Evolutionary conservation across 2,888 invertebrate species (phyloP).

Genomic region (Lathronympha strigana): DNA sequence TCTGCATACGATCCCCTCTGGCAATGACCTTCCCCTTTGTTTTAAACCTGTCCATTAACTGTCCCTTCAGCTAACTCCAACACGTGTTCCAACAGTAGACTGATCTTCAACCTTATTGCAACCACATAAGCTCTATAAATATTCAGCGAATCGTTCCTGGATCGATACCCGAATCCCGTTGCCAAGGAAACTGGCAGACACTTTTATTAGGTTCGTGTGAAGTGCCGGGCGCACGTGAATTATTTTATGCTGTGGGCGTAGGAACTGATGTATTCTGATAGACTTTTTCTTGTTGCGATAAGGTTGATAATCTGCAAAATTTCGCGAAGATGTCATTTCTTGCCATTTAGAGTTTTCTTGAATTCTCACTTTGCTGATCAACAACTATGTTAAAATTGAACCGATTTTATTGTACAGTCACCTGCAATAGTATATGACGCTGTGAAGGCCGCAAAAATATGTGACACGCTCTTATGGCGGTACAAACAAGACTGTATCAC

Average conservation of each 20-base stretch:
- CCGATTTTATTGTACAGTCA: too few species aligned
- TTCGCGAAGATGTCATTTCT: too few species aligned
- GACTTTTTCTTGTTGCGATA: background rate
- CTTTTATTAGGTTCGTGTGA: conserved; percentile 28
- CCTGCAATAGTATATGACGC: too few species aligned
- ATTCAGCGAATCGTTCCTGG: conserved; percentile 1
- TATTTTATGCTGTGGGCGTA: background rate
- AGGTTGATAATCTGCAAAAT: too few species aligned
- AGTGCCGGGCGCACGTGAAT: background rate
- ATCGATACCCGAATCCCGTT: conserved; percentile 45
- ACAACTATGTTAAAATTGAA: too few species aligned
- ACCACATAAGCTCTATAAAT: background rate
- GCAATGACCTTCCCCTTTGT: conserved; percentile 35
- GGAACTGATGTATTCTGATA: background rate
- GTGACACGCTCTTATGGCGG: too few species aligned
- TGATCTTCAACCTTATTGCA: background rate
- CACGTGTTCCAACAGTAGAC: conserved; percentile 29
- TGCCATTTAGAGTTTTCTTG: too few species aligned
- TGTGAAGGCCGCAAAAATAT: too few species aligned
- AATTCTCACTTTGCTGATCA: too few species aligned
- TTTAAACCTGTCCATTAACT: conserved; percentile 31
- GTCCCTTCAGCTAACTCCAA: conserved; percentile 16
- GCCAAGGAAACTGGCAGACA: conserved; percentile 45
- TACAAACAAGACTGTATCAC: too few species aligned
- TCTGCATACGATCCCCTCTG: conserved; percentile 16